phyloP scores from a whole-genome alignment of 2,888 invertebrate species.

The Drosophila yooni region DNA sequence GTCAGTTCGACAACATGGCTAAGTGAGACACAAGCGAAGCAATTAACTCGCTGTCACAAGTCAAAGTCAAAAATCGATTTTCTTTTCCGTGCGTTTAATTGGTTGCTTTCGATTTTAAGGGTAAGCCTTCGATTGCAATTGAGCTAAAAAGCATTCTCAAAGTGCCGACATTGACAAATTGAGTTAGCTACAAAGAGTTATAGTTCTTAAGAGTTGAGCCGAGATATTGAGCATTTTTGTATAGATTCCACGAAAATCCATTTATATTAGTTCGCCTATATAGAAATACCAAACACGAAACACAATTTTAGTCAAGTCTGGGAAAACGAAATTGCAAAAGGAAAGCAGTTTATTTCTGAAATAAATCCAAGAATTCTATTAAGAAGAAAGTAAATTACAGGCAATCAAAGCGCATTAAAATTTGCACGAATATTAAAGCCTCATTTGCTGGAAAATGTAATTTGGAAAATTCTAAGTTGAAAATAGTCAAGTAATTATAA shows the following conservation, averaged over 20 bases:
- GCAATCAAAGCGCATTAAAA: neutral
- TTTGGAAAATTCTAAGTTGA: neutral
- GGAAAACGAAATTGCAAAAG: neutral
- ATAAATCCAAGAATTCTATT: neutral
- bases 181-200: neutral
- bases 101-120: neutral
- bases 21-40: slow-evolving; percentile 3
- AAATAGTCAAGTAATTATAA: neutral
- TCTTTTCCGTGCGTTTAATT: slow-evolving; percentile 1
- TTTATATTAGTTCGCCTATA: neutral
- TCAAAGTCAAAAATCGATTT: slow-evolving; percentile 20
- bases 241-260: neutral
- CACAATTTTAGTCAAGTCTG: neutral
- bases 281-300: neutral
- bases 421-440: neutral
- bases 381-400: neutral
- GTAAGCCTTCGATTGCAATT: neutral
- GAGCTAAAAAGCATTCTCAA: neutral
- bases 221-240: neutral
- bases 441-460: neutral
- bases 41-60: slow-evolving; percentile 5
- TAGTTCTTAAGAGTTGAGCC: neutral
- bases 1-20: neutral
- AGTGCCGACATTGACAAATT: neutral
- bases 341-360: neutral